phyloP scores from a whole-genome alignment of 1,140 invertebrate genomes.

The Eumaeus atala region DNA sequence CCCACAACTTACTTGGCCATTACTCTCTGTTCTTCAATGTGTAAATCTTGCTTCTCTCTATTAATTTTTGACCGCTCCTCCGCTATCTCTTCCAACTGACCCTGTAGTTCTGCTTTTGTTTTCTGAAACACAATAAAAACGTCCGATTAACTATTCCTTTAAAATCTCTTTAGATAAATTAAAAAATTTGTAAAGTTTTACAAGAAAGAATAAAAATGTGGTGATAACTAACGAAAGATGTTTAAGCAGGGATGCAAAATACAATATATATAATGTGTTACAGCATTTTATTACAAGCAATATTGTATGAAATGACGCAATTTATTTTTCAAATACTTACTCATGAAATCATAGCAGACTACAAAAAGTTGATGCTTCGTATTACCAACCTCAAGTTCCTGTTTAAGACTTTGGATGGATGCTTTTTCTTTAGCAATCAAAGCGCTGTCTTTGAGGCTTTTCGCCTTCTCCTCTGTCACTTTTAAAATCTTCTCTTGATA shows the following conservation, averaged over 20 bases:
- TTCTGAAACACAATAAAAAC: slow-evolving; percentile 39
- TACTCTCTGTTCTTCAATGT: slow-evolving; percentile 61
- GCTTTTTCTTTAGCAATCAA: slow-evolving; percentile 57
- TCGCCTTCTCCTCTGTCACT: slow-evolving; percentile 57
- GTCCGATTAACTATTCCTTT: background rate
- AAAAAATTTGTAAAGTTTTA: too few species aligned
- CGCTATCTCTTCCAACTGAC: slow-evolving; percentile 55
- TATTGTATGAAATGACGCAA: too few species aligned
- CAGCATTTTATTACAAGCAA: too few species aligned
- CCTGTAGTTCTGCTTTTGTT: slow-evolving; percentile 59
- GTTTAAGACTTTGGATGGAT: slow-evolving; percentile 49
- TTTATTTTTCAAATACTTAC: too few species aligned
- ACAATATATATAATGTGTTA: too few species aligned
- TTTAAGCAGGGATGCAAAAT: too few species aligned
- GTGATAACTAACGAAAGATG: too few species aligned
- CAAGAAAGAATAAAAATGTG: too few species aligned
- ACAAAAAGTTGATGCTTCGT: background rate
- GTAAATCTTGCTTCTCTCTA: slow-evolving; percentile 57
- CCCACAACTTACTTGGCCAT: slow-evolving; percentile 48
- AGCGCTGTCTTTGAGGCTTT: slow-evolving; percentile 45
- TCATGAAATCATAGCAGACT: too few species aligned
- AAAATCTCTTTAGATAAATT: background rate
- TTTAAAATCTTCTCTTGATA: slow-evolving; percentile 56
- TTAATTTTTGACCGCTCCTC: slow-evolving; percentile 56
- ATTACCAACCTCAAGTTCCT: slow-evolving; percentile 53